Evolutionary conservation across 2,888 invertebrate species (phyloP), one percentile per base, ranked within the genome.

Genomic region (Cryptus viduatorius): DNA sequence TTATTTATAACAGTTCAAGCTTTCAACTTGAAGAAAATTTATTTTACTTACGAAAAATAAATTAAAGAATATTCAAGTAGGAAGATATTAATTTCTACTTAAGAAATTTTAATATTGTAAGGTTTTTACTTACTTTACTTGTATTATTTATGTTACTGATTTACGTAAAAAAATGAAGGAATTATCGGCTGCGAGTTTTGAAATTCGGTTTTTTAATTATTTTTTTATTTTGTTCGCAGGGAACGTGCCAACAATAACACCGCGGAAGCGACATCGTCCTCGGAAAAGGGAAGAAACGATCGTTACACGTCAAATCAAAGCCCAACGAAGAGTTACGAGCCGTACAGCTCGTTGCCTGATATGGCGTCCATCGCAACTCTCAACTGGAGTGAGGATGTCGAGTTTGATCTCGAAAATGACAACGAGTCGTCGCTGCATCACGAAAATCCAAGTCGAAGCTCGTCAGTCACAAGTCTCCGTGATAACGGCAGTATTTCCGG

Each of bases 351-450:
- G 24, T 53, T 86, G 68, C 80, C 82, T 0, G 86, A 86, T n/a
- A 79, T 83, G 69, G 79, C 79, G 1, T 72, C 83, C 14, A 67
- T 79, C 7, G 68, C 73, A 12, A 82, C 67, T 16, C 50, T 87
- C 94, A 95, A 95, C 91, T 96, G 96, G 96, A 95, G 95, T 86
- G 95, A 95, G 91, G 96, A 95, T 91, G 95, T 95, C 19, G 95
- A 96, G 86, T 94, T 94, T 84, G 93, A 93, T 83, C 89, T 94
- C 72, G 94, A 95, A 88, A 94, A 94, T 31, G 95, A 80, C 1
- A 95, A 91, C 93, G 93, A 85, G 86, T 94, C 86, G 59, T 65
- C 59, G 1, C 44, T 31, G 48, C 67, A 59, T 2, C 53, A 19
- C 44, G 53, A 50, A 1, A 31, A 67, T 76, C 65, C 79, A 7